Percentiles rank a stretch among this genome's conserved stretches.
Evolutionary conservation across 2,888 invertebrate genomes (phyloP).

Genomic region (Papilio elwesi): DNA sequence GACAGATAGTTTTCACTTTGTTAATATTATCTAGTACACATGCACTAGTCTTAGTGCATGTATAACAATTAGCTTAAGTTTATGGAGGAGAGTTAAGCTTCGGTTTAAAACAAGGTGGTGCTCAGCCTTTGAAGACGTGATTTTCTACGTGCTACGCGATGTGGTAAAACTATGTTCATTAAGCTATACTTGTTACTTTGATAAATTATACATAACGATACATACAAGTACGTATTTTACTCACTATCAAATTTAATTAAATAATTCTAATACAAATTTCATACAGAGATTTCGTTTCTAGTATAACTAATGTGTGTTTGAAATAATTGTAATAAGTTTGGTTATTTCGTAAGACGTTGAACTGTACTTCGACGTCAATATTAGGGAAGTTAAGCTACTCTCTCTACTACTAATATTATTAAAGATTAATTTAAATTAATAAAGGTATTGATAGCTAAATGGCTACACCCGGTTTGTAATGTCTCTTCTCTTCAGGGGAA

Average conservation of each 20-base stretch:
- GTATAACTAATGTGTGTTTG: not conserved
- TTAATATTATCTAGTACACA: too few species aligned
- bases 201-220: slow-evolving; percentile 39
- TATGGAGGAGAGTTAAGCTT: slow-evolving; percentile 24
- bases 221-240: slow-evolving; percentile 13
- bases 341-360: too few species aligned
- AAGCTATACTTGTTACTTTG: slow-evolving; percentile 53
- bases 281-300: not conserved
- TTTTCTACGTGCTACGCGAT: slow-evolving; percentile 42
- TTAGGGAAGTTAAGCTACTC: too few species aligned
- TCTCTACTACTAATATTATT: too few species aligned
- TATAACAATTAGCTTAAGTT: not conserved
- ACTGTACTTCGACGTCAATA: too few species aligned
- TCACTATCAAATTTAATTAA: slow-evolving; percentile 4
- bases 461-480: too few species aligned
- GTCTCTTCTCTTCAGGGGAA: too few species aligned
- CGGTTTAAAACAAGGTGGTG: slow-evolving; percentile 28
- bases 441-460: too few species aligned
- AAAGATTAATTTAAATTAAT: too few species aligned
- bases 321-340: too few species aligned
- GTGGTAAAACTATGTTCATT: slow-evolving; percentile 60
- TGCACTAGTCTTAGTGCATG: too few species aligned
- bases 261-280: not conserved
- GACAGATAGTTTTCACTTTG: too few species aligned
- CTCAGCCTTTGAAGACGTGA: slow-evolving; percentile 27